These are phyloP conservation scores for Cygnus atratus DNA, from an alignment of 2,113 vertebrate species.

Conservation along the genomic window DNA sequence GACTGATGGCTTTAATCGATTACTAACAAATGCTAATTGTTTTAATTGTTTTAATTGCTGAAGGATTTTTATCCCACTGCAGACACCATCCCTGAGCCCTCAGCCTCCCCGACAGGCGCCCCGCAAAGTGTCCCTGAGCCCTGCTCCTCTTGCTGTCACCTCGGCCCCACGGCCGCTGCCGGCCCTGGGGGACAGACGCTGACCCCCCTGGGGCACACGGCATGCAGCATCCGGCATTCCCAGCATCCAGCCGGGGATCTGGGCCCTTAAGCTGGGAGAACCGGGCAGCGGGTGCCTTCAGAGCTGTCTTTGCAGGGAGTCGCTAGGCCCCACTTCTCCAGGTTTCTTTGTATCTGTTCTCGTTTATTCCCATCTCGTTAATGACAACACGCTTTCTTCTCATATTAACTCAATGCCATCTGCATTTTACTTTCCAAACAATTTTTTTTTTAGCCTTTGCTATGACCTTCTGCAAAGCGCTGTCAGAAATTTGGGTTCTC, in stretches of 20 bases:
- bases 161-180: background rate
- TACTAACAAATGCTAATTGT: background rate
- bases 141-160: too few species aligned
- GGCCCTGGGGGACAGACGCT: background rate
- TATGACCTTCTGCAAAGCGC: background rate
- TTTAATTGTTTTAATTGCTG: background rate
- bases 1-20: background rate
- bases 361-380: fast-evolving
- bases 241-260: fast-evolving
- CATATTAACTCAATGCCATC: background rate
- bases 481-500: background rate
- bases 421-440: background rate
- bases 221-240: too few species aligned
- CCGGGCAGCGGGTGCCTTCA: too few species aligned
- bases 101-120: background rate
- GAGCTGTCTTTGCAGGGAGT: fast-evolving
- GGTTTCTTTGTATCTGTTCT: fast-evolving
- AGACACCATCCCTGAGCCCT: fast-evolving
- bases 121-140: fast-evolving
- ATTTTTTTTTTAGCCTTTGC: background rate
- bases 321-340: background rate
- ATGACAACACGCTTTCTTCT: background rate
- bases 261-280: background rate
- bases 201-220: too few species aligned
- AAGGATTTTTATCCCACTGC: background rate